Base-by-base conservation (phyloP, 2,113 vertebrate genomes). In the Protomyctophum bolini region DNA sequence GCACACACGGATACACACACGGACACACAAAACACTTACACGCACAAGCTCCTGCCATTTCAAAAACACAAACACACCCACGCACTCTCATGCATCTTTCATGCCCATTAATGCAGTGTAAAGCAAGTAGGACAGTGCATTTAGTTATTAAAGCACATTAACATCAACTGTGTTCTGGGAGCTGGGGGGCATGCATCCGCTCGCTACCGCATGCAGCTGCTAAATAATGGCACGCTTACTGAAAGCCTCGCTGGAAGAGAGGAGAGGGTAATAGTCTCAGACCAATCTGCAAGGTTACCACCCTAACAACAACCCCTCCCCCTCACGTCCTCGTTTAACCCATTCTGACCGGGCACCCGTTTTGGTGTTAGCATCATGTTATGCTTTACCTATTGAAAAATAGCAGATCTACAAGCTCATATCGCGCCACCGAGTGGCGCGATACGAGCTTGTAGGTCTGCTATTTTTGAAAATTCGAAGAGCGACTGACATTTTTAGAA, bases 1-100 rank as follows among this genome's bases (percentile, higher is more conserved):
- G n/a, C 1, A 58, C 68, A 64, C 73, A 52, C n/a, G n/a, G n/a
- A n/a, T n/a, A n/a, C 73, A 83, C 64, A 64, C 66, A 74, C 79
- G 73, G 64, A 71, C 66, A 71, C 72, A 71, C 69, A 66, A 73
- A 10, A 62, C 11, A 58, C 2, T 12, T 63, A 68, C 21, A 21
- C 66, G 63, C 72, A 79, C 74, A 77, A 50, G 9, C 28, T 41
- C 21, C 54, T 56, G 7, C 70, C 51, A 56, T 15, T 41, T 67
- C 75, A 79, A 68, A 68, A 79, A 58, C 29, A 69, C 1, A 60
- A 21, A 65, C 55, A 52, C 63, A 54, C 45, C 12, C 15, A 64
- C 50, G 55, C 33, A 66, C 55, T 12, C 54, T 75, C 49, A 45
- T 66, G 21, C 41, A 66, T 63, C 48, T 63, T 62, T 29, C 63